Conservation (phyloP, 2,888 invertebrate genomes). For the Venusia cambrica region DNA sequence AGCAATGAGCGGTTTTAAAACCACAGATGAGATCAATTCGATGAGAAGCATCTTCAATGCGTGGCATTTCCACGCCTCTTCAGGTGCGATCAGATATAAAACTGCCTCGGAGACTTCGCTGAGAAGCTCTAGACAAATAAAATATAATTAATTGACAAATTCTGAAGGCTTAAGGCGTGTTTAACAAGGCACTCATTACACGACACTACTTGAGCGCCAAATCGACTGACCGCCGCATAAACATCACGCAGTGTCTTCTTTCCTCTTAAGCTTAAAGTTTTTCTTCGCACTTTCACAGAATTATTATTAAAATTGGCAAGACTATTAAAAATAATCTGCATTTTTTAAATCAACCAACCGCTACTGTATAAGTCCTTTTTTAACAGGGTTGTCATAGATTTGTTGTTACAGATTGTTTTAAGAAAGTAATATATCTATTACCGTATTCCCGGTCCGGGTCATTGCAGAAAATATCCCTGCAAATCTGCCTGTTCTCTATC, state of each 20-base stretch:
- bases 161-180: too few species aligned
- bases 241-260: too few species aligned
- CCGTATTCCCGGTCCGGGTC: constrained; percentile 84
- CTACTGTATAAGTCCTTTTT: too few species aligned
- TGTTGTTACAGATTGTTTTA: background rate
- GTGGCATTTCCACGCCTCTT: constrained; percentile 91
- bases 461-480: constrained; percentile 90
- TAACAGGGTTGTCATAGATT: too few species aligned
- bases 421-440: constrained; percentile 36
- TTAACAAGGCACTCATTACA: too few species aligned
- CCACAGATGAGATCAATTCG: constrained; percentile 87
- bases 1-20: constrained; percentile 86
- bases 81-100: constrained; percentile 90
- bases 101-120: constrained; percentile 91
- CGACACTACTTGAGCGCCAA: too few species aligned
- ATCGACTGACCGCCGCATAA: too few species aligned
- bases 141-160: background rate
- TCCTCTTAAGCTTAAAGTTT: too few species aligned
- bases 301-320: too few species aligned
- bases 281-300: too few species aligned
- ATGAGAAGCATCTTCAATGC: constrained; percentile 88
- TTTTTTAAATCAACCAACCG: too few species aligned
- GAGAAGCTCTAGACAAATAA: constrained; percentile 83
- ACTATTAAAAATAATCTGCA: too few species aligned
- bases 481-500: constrained; percentile 89